These are phyloP conservation scores for Acromyrmex heyeri DNA, from an alignment of 1,140 invertebrate species.

Conservation along the genomic window DNA sequence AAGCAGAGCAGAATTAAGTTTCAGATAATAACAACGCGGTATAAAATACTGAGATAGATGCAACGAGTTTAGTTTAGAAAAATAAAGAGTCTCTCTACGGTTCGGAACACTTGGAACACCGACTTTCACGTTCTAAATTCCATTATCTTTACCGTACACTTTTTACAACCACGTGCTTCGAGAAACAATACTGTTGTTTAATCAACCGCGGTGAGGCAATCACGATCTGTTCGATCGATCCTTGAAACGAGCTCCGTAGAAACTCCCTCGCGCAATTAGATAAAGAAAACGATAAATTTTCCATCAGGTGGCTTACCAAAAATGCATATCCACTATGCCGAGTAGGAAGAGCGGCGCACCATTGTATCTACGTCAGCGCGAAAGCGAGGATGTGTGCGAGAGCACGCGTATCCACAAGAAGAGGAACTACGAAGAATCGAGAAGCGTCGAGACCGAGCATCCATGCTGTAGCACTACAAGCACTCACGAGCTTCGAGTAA, in stretches of 20 bases:
- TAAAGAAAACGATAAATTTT: neutral
- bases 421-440: constrained; percentile 24
- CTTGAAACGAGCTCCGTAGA: neutral
- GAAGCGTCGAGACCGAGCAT: neutral
- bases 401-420: constrained; percentile 31
- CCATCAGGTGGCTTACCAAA: constrained; percentile 62
- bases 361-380: constrained; percentile 24
- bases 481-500: constrained; percentile 13
- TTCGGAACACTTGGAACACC: constrained; percentile 22
- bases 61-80: neutral
- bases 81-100: neutral
- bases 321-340: constrained; percentile 69
- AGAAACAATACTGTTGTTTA: constrained; percentile 13
- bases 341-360: constrained; percentile 5
- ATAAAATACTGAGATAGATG: neutral
- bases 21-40: constrained; percentile 12
- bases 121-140: constrained; percentile 57
- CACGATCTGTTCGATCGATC: too few species aligned
- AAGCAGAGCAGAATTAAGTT: neutral
- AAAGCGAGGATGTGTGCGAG: constrained; percentile 14
- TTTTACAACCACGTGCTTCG: constrained; percentile 19
- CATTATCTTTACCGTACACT: constrained; percentile 13
- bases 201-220: neutral
- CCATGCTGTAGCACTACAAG: neutral
- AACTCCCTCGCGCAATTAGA: neutral